Conservation (phyloP, 2,113 vertebrate genomes). For the Martes martes region DNA sequence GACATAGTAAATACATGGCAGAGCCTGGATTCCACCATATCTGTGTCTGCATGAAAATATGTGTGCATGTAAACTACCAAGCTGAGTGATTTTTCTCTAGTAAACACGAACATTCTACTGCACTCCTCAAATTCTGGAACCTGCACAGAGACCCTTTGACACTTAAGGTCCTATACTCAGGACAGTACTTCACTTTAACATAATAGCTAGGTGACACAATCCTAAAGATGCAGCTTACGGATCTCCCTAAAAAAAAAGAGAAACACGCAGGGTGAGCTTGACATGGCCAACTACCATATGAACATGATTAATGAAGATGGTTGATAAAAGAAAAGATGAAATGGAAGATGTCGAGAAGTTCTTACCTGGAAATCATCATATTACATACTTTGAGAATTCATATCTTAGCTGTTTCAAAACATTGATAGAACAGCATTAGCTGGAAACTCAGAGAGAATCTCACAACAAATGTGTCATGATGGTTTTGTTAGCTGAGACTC, state of each 20-base stretch:
- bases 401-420: slow-evolving; percentile 44
- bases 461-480: slow-evolving; percentile 18
- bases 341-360: not conserved
- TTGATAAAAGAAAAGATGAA: not conserved
- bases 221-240: not conserved
- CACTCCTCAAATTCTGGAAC: not conserved
- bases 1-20: not conserved
- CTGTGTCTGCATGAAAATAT: not conserved
- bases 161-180: not conserved
- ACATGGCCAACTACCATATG: not conserved
- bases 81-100: not conserved
- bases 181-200: not conserved
- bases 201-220: not conserved
- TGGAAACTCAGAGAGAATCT: slow-evolving; percentile 24
- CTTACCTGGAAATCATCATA: not conserved
- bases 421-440: not conserved
- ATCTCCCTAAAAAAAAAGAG: not conserved
- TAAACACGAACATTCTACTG: not conserved
- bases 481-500: not conserved
- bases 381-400: not conserved
- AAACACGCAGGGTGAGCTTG: not conserved
- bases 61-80: not conserved
- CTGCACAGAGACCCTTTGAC: not conserved
- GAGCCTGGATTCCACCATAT: not conserved
- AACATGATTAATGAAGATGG: slow-evolving; percentile 9